Conservation (phyloP, 2,888 invertebrate species). For the Ichneumoninae sp. region DNA sequence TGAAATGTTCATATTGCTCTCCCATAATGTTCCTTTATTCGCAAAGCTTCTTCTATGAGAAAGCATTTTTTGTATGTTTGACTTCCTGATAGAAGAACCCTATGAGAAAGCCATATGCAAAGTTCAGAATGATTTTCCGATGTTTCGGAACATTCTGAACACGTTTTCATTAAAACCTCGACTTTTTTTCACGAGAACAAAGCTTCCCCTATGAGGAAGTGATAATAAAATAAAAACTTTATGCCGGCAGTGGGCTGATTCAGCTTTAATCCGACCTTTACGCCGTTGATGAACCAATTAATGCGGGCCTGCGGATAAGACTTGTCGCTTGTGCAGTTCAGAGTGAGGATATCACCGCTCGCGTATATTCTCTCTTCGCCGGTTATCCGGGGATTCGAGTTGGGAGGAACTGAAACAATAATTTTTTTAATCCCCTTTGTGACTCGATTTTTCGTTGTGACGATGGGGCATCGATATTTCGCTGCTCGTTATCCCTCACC, state of each 20-base stretch:
- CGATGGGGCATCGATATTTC: not conserved
- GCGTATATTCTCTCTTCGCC: conserved; percentile 85
- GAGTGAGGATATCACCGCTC: conserved; percentile 85
- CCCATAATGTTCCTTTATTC: too few relatives aligned
- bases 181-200: too few relatives aligned
- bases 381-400: conserved; percentile 84
- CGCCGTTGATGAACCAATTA: conserved; percentile 85
- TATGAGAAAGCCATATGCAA: too few relatives aligned
- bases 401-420: conserved; percentile 81
- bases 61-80: too few relatives aligned
- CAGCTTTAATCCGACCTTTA: conserved; percentile 79
- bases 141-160: too few relatives aligned
- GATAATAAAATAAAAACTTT: not conserved
- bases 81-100: too few relatives aligned
- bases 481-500: conserved; percentile 80
- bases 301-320: conserved; percentile 85
- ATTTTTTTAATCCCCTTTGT: not conserved
- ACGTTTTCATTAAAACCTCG: too few relatives aligned
- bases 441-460: not conserved
- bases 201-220: not conserved
- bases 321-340: conserved; percentile 85
- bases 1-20: too few relatives aligned
- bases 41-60: too few relatives aligned
- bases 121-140: too few relatives aligned
- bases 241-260: not conserved